Percentiles rank a stretch among this genome's conserved stretches.
phyloP scores from a whole-genome alignment of 2,113 vertebrate species.

The Chauna torquata region DNA sequence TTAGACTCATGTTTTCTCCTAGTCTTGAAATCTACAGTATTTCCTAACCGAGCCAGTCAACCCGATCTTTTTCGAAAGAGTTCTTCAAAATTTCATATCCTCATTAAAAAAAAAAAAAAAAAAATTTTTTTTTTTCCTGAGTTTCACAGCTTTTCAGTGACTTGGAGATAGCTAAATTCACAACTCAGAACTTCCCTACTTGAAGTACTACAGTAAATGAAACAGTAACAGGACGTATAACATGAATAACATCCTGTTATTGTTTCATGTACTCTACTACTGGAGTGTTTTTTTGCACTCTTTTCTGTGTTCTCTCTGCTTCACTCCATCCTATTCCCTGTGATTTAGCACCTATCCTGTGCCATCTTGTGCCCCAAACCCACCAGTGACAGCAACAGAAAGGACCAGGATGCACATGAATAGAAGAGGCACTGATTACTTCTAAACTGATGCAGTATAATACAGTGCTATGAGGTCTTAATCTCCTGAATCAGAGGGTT shows the following conservation, averaged over 20 bases:
- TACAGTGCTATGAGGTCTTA: not conserved
- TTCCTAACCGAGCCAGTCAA: not conserved
- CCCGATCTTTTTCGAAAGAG: not conserved
- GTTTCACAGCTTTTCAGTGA: not conserved
- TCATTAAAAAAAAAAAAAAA: not conserved
- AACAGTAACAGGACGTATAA: not conserved
- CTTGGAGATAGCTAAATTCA: not conserved
- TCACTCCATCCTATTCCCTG: not conserved
- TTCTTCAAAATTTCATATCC: not conserved
- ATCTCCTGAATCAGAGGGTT: not conserved
- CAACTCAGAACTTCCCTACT: not conserved
- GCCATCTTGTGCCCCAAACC: constrained; percentile 3
- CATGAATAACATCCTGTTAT: not conserved
- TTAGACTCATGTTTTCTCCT: not conserved
- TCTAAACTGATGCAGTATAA: not conserved
- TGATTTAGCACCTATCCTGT: not conserved
- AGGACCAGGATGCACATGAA: not conserved
- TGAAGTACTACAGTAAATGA: not conserved
- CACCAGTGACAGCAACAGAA: not conserved
- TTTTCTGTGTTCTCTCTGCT: not conserved
- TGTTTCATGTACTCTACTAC: not conserved
- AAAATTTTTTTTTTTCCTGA: not conserved
- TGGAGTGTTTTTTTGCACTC: not conserved
- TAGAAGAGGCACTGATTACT: not conserved
- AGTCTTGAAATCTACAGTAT: not conserved